Evolutionary conservation across 2,888 invertebrate genomes (phyloP).

Genomic region (Eilema sororculum): DNA sequence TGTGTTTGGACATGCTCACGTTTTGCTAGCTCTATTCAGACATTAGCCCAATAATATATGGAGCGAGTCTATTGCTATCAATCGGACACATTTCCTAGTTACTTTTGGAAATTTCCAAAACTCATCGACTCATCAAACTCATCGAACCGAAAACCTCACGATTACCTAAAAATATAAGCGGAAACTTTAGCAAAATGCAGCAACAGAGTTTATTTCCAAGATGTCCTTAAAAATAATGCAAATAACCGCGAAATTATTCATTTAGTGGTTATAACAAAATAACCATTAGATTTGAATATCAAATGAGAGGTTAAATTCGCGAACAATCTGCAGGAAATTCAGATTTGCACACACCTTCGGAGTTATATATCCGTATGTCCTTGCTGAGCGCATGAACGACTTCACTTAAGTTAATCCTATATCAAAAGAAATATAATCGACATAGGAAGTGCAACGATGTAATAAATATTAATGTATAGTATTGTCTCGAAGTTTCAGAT

Average conservation of each 20-base stretch:
- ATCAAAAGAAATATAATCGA: constrained; percentile 29
- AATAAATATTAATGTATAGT: constrained; percentile 37
- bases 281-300: background rate
- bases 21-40: no score
- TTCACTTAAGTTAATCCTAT: constrained; percentile 23
- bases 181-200: no score
- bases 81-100: background rate
- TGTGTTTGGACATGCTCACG: no score
- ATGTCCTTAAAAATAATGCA: background rate
- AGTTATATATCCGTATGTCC: constrained; percentile 58
- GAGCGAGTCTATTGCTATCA: no score
- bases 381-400: constrained; percentile 55
- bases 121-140: background rate
- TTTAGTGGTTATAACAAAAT: background rate
- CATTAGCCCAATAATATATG: no score
- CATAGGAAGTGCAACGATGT: constrained; percentile 33
- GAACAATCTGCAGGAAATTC: constrained; percentile 2
- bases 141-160: background rate
- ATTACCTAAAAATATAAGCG: background rate
- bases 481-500: no score
- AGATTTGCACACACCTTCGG: constrained; percentile 9
- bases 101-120: background rate
- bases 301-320: background rate
- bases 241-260: background rate
- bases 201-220: background rate